Base-by-base conservation (phyloP, 2,113 vertebrate species). In the Cynocephalus volans region DNA sequence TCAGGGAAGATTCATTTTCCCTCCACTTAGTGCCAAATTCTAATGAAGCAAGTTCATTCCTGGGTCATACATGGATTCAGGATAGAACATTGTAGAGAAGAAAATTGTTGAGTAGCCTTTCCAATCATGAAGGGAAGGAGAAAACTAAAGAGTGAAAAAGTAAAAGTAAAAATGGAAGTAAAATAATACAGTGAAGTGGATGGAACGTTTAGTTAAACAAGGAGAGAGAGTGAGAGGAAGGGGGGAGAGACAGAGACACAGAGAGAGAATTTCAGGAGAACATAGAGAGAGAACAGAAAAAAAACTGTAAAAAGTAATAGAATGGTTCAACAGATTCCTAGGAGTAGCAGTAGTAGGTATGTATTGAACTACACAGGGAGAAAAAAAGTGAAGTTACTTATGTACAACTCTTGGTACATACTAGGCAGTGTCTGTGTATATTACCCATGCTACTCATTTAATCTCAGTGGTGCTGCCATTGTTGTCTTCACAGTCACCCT, bases 141-240 rank as follows among this genome's bases (percentile, higher is more conserved):
- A 72, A 94, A 92, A 83, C 11, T 52, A 91, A 65, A 90, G 10
- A 62, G 23, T 50, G 24, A 11, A n/a, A n/a, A n/a, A n/a, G n/a
- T n/a, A n/a, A 69, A 75, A 89, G 41, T 33, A 86, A 45, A 95
- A 54, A 52, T 52, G 11, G 23, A 88, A 36, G 18, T 60, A 85
- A 64, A 28, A 33, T 33, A 77, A 88, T 41, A 58, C 4, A 52
- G 54, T 28, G 6, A 31, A 67, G n/a, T 52, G n/a, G 24, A 58
- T 86, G 5, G 60, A 54, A n/a, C 69, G 36, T 62, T 75, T 45
- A 75, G 41, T 67, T 80, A 84, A 72, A 73, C 1, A 64, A 41
- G 36, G 13, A 28, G 13, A 73, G 31, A 56, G n/a, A n/a, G n/a
- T n/a, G n/a, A n/a, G 28, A 72, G 6, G 41, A 41, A 28, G 69